phyloP scores from a whole-genome alignment of 2,797 vertebrate genomes.

The Chanos chanos region DNA sequence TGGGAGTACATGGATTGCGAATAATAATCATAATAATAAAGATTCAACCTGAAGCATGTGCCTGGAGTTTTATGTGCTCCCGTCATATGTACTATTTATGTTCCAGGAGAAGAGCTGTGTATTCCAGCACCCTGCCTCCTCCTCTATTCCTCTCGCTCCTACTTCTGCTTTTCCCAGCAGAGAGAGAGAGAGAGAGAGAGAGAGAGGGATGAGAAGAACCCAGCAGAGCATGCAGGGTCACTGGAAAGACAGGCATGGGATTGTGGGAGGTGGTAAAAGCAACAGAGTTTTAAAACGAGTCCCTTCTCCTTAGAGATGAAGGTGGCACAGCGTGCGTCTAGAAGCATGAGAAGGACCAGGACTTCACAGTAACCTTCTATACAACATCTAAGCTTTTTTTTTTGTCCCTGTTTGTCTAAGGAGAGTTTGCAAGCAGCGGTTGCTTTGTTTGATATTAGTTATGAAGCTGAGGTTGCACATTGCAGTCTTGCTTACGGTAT shows the following conservation, averaged over 20 bases:
- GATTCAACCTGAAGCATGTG: constrained; percentile 17
- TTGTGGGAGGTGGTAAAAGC: constrained; percentile 47
- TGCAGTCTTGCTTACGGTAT: constrained; percentile 34
- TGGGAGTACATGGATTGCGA: constrained; percentile 18
- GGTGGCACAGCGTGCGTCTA: constrained; percentile 44
- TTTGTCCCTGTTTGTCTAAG: constrained; percentile 34
- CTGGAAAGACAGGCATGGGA: constrained; percentile 1
- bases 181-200: background rate
- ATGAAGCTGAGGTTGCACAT: constrained; percentile 43
- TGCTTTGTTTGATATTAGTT: constrained; percentile 45
- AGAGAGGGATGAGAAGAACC: background rate
- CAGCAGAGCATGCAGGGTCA: background rate
- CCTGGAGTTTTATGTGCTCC: constrained; percentile 35
- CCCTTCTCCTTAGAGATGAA: constrained; percentile 51
- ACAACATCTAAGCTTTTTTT: constrained; percentile 63
- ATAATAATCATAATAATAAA: constrained; percentile 32
- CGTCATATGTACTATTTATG: constrained; percentile 43
- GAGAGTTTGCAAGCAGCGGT: constrained; percentile 26
- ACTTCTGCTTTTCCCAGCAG: background rate
- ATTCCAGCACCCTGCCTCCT: background rate
- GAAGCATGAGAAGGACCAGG: constrained; percentile 54
- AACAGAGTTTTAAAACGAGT: constrained; percentile 53
- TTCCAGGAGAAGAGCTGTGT: constrained; percentile 27
- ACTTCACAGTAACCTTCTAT: constrained; percentile 55
- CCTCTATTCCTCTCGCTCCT: constrained; percentile 2